Base-by-base conservation (phyloP, 2,888 invertebrate species). In the Drosophila falleni region DNA sequence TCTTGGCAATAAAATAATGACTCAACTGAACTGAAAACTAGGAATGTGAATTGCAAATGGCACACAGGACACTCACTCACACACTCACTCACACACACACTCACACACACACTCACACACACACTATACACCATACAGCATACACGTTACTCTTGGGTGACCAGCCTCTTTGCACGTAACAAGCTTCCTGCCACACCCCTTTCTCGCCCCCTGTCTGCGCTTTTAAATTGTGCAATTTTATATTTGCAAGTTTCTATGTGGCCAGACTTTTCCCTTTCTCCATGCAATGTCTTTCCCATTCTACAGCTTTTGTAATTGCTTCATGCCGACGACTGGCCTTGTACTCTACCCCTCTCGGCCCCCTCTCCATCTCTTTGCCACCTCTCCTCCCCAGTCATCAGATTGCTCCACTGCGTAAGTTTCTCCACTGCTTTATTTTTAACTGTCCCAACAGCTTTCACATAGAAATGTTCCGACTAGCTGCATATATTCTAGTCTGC, bases 1-100 rank as follows among this genome's bases (percentile, higher is more conserved):
- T 85, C 87, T 86, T 87, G 87, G 85, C 87, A 89, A 89, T 89
- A 89, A 89, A 90, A 89, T 89, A 90, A 89, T 88, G 90, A 88
- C 89, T 81, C 89, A 88, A 89, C 88, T 89, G 88, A 89, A 90
- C 88, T 89, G 90, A 87, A 90, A 87, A 89, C 88, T 84, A 87
- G 87, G 81, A 89, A 83, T 89, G 89, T 86, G 89, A 82, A 89
- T 89, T 89, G 77, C 81, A 88, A 82, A 88, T 87, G 82, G 78
- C 76, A 74, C 72, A 78, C 71, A 83, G 79, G 74, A 77, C 78
- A 75, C 76, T 59, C 65, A 55, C 44, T 9, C 50, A 66, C 26
- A 39, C 62, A 42, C 55, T 26, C 70, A 61, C 53, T 49, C 42
- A 55, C 47, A 49, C 61, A 58, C 55, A 59, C 39, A n/a, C n/a